phyloP scores from a whole-genome alignment of 2,113 vertebrate genomes.

The Anolis sagrei region DNA sequence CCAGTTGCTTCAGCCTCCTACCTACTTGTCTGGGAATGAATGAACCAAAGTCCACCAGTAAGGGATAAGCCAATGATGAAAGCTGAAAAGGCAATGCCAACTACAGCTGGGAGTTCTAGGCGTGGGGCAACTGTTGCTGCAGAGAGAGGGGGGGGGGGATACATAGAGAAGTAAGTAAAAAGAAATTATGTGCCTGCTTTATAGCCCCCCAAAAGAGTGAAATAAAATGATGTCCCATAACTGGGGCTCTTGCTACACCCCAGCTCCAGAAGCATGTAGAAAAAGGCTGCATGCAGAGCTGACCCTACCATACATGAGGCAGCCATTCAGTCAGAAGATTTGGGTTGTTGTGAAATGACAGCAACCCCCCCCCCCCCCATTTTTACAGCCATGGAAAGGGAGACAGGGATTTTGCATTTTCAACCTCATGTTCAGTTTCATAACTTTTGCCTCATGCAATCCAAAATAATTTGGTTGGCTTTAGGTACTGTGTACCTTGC shows the following conservation, averaged over 20 bases:
- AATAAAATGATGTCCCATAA: background rate
- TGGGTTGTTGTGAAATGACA: background rate
- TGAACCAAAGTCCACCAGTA: constrained; percentile 80
- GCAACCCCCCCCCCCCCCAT: no score
- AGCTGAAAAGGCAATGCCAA: constrained; percentile 75
- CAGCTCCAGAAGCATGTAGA: background rate
- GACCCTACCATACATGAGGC: background rate
- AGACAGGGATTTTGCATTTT: background rate
- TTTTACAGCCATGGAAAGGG: background rate
- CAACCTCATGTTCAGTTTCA: background rate
- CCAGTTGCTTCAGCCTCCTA: background rate
- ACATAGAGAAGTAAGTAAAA: background rate
- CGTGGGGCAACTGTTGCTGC: constrained; percentile 30
- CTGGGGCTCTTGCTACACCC: background rate
- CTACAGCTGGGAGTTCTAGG: constrained; percentile 63
- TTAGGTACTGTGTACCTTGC: background rate
- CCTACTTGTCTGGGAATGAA: constrained; percentile 79
- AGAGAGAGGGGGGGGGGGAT: background rate
- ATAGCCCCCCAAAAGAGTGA: background rate
- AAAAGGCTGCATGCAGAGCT: background rate
- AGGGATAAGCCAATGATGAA: constrained; percentile 78
- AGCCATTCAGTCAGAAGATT: background rate
- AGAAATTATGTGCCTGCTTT: no score
- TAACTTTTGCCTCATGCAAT: background rate
- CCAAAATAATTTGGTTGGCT: background rate